phyloP scores from a whole-genome alignment of 2,797 vertebrate species.

The Prunella strophiata region DNA sequence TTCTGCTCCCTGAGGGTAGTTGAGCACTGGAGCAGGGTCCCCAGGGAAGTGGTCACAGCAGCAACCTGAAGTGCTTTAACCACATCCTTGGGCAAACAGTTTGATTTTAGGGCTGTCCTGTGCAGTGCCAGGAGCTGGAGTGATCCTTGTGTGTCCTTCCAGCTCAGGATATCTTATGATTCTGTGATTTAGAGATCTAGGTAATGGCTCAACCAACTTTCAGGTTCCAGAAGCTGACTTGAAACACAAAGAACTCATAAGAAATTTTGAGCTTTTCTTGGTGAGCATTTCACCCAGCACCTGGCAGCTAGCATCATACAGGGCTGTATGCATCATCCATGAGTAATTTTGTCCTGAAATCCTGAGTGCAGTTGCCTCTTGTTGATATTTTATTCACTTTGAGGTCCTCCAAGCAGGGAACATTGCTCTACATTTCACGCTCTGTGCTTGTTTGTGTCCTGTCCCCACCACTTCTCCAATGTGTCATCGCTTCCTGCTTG shows the following conservation, averaged over 20 bases:
- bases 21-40: neutral
- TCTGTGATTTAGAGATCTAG: neutral
- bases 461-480: neutral
- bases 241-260: neutral
- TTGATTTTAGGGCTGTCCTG: neutral
- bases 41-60: too few relatives aligned
- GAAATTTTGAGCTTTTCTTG: neutral
- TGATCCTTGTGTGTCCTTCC: neutral
- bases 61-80: neutral
- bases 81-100: neutral
- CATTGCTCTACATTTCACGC: neutral
- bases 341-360: neutral
- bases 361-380: neutral
- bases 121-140: neutral
- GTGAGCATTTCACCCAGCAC: neutral
- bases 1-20: neutral
- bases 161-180: neutral
- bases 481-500: accelerated
- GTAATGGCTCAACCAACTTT: neutral
- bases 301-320: neutral
- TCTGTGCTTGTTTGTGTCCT: accelerated
- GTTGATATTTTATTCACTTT: neutral
- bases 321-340: neutral
- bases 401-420: neutral
- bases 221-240: neutral